Percentiles rank a stretch among this genome's conserved stretches.
Evolutionary conservation across 2,113 vertebrate species (phyloP).

Genomic region (Brachypodius melanocephalos): DNA sequence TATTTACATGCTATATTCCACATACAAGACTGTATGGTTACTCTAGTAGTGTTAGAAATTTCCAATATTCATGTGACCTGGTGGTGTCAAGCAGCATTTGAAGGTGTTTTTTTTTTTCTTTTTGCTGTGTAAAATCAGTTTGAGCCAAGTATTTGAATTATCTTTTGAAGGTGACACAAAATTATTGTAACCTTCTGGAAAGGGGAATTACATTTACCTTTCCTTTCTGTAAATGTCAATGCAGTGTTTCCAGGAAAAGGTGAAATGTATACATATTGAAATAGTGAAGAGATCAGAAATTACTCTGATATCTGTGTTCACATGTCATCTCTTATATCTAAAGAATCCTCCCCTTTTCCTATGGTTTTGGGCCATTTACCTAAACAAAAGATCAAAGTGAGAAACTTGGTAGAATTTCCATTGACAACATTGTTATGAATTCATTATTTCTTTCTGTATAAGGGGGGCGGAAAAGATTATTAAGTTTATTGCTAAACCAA

Average conservation of each 20-base stretch:
- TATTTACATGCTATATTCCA: neutral
- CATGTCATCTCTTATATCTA: neutral
- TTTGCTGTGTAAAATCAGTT: neutral
- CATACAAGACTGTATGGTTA: neutral
- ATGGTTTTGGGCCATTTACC: neutral
- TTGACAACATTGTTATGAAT: neutral
- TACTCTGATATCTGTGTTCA: neutral
- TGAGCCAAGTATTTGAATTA: neutral
- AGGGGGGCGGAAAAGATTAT: neutral
- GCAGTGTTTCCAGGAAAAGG: neutral
- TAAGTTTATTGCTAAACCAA: neutral
- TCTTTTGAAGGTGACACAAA: neutral
- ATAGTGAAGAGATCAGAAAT: neutral
- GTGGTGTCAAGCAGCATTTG: neutral
- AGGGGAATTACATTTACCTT: neutral
- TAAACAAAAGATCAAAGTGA: neutral
- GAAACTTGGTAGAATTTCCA: neutral
- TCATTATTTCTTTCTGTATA: neutral
- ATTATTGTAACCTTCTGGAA: neutral
- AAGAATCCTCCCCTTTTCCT: neutral
- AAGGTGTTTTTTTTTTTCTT: neutral
- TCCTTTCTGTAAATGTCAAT: neutral
- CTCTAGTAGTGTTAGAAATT: neutral
- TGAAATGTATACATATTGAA: neutral
- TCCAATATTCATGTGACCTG: neutral